Evolutionary conservation across 2,888 invertebrate genomes (phyloP).

Genomic region (Neoscelio sp.): DNA sequence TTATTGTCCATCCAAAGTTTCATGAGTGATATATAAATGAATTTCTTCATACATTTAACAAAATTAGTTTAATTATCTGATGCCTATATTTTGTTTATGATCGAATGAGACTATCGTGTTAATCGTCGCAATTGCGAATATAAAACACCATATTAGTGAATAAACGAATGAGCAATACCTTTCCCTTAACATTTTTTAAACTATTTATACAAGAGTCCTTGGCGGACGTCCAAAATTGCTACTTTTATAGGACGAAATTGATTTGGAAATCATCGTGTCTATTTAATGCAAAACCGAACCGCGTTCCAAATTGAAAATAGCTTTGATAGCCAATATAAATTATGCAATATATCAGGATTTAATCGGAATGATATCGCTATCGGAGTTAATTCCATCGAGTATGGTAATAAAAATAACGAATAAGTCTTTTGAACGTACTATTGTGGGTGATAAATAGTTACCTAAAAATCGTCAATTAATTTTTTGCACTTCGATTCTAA

Average conservation of each 20-base stretch:
- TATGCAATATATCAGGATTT: constrained; percentile 52
- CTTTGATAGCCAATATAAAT: constrained; percentile 55
- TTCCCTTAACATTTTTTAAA: constrained; percentile 58
- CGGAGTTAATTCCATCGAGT: constrained; percentile 17
- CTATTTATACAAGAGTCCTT: constrained; percentile 50
- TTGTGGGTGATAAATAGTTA: constrained; percentile 9
- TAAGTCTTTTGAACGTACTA: constrained; percentile 19
- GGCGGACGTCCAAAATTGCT: constrained; percentile 54
- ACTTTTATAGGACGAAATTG: constrained; percentile 60
- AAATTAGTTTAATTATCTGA: no score
- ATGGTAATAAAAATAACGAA: constrained; percentile 22
- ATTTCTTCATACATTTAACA: no score
- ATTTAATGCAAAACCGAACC: constrained; percentile 57
- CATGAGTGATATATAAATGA: constrained; percentile 16
- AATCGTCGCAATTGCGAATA: background rate
- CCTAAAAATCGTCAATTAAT: constrained; percentile 2
- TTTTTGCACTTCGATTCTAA: constrained; percentile 12
- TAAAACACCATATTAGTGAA: constrained; percentile 42
- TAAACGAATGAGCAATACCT: constrained; percentile 62
- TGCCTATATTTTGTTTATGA: no score
- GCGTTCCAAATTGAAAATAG: constrained; percentile 55
- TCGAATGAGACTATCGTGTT: constrained; percentile 37
- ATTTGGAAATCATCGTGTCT: constrained; percentile 55
- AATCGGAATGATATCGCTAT: constrained; percentile 23
- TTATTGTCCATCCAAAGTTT: background rate